These are phyloP conservation scores for Abramis brama DNA, from an alignment of 2,113 vertebrate species.

Conservation along the genomic window DNA sequence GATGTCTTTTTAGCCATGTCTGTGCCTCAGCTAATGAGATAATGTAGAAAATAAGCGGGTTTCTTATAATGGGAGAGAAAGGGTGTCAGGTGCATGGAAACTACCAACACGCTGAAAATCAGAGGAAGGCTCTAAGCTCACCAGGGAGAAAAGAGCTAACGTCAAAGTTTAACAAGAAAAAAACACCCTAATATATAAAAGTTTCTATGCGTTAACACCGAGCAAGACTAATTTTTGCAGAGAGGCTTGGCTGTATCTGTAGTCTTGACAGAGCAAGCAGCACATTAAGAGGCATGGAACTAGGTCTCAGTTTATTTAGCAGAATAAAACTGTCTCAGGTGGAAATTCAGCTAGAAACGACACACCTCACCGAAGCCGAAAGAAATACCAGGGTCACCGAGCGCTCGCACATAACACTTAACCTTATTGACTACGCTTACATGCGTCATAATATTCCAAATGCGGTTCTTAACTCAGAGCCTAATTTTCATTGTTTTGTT, in stretches of 20 bases:
- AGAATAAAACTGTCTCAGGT: constrained; percentile 63
- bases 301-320: constrained; percentile 57
- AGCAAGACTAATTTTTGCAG: constrained; percentile 52
- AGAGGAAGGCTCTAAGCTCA: constrained; percentile 41
- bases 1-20: constrained; percentile 63
- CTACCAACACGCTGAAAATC: constrained; percentile 62
- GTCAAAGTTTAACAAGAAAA: constrained; percentile 31
- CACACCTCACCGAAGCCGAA: constrained; percentile 68
- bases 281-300: constrained; percentile 61
- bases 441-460: constrained; percentile 27
- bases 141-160: background rate
- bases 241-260: constrained; percentile 45
- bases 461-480: background rate
- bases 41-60: constrained; percentile 62
- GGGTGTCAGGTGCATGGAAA: constrained; percentile 61
- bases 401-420: constrained; percentile 71
- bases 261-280: constrained; percentile 50
- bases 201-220: constrained; percentile 46
- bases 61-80: constrained; percentile 65
- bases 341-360: constrained; percentile 55
- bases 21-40: constrained; percentile 66
- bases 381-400: constrained; percentile 65
- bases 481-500: constrained; percentile 31
- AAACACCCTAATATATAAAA: constrained; percentile 16
- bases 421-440: constrained; percentile 65